These are phyloP conservation scores for Pogona vitticeps DNA, from an alignment of 2,113 vertebrate genomes.

Conservation along the genomic window DNA sequence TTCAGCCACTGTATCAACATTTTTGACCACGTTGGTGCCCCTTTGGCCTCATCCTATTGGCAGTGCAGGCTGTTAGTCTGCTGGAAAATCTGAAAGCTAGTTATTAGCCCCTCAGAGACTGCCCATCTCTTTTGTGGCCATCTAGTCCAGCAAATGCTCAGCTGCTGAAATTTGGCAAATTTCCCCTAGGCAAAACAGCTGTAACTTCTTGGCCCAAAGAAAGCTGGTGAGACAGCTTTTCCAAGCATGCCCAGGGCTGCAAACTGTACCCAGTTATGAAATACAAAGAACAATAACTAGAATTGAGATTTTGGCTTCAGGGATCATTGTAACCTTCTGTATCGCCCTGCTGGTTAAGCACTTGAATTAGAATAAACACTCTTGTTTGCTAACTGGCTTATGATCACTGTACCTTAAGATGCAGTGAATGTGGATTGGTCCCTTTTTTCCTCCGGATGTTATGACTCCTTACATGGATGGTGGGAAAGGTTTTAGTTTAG, in stretches of 20 bases:
- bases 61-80: too few species aligned
- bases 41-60: too few species aligned
- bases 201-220: neutral
- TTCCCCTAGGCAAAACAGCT: neutral
- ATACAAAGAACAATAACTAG: neutral
- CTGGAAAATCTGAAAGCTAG: too few species aligned
- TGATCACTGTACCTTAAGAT: neutral
- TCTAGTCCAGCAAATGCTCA: too few species aligned
- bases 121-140: too few species aligned
- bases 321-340: neutral
- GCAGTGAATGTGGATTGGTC: neutral
- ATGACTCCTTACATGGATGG: neutral
- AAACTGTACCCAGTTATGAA: neutral
- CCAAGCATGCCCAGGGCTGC: neutral
- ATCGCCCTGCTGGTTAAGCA: neutral
- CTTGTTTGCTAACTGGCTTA: neutral
- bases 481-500: neutral
- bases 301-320: neutral
- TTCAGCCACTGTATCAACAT: too few species aligned
- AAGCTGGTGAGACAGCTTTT: neutral
- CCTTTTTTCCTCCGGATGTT: neutral
- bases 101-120: too few species aligned
- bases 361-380: neutral
- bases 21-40: too few species aligned
- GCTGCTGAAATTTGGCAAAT: too few species aligned